Evolutionary conservation across 2,797 vertebrate genomes (phyloP).

Genomic region (Menidia menidia): DNA sequence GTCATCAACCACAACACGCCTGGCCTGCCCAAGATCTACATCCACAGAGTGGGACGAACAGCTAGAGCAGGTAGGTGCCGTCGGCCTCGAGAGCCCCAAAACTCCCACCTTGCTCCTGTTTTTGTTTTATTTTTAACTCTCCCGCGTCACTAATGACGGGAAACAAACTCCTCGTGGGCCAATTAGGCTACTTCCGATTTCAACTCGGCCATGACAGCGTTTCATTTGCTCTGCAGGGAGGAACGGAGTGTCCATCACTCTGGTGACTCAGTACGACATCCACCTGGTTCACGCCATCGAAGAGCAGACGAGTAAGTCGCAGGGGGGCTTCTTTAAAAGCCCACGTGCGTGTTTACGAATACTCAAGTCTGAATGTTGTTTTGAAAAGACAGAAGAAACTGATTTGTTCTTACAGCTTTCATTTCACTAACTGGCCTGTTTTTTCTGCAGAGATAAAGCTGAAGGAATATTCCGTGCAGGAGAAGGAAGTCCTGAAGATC

Average conservation of each 20-base stretch:
- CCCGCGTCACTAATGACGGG: background rate
- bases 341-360: too few relatives aligned
- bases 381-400: background rate
- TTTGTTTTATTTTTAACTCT: background rate
- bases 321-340: background rate
- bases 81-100: too few relatives aligned
- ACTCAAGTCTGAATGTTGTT: too few relatives aligned
- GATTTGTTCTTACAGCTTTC: background rate
- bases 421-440: background rate
- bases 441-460: conserved; percentile 86
- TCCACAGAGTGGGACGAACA: conserved; percentile 96
- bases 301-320: conserved; percentile 87
- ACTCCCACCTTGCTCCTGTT: background rate
- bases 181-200: background rate
- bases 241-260: conserved; percentile 89
- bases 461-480: conserved; percentile 86
- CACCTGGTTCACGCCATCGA: conserved; percentile 93
- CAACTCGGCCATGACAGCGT: background rate
- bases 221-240: conserved; percentile 81
- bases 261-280: conserved; percentile 98
- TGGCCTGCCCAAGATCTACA: conserved; percentile 94
- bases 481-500: conserved; percentile 89
- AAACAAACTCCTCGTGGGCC: background rate
- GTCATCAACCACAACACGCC: conserved; percentile 98
- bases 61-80: conserved; percentile 93